Evolutionary conservation across 2,888 invertebrate species (phyloP).

Genomic region (Dasypogon diadema): DNA sequence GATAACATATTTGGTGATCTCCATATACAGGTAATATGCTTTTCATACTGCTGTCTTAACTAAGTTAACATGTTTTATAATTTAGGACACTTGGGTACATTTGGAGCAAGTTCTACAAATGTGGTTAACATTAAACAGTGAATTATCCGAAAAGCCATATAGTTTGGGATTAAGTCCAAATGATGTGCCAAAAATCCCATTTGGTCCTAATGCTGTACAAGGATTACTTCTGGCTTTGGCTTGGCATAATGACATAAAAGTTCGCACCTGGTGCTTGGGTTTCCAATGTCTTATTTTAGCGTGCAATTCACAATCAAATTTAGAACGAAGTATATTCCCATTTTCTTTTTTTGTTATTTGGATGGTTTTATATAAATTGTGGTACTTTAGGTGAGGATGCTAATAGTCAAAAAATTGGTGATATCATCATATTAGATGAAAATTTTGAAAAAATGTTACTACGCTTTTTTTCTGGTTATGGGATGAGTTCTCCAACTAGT

Average conservation of each 20-base stretch:
- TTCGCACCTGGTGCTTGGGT: constrained; percentile 81
- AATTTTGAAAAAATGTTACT: constrained; percentile 76
- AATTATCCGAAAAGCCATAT: constrained; percentile 66
- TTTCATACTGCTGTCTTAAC: neutral
- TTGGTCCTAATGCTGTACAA: constrained; percentile 75
- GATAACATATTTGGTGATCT: constrained; percentile 77
- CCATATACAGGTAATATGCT: constrained; percentile 69
- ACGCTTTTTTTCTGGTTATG: constrained; percentile 75
- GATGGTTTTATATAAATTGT: constrained; percentile 56
- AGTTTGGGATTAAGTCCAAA: constrained; percentile 72
- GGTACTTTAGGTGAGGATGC: constrained; percentile 62
- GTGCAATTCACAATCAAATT: constrained; percentile 73
- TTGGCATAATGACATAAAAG: constrained; percentile 76
- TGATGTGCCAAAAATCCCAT: constrained; percentile 74
- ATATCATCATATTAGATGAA: constrained; percentile 73
- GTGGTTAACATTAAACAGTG: constrained; percentile 87
- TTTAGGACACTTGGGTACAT: constrained; percentile 78
- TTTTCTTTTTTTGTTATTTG: neutral
- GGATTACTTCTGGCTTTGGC: constrained; percentile 76
- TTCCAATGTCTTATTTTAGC: constrained; percentile 79
- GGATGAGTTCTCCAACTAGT: constrained; percentile 68
- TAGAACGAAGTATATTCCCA: constrained; percentile 59
- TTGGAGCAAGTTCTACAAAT: constrained; percentile 87
- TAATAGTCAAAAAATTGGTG: constrained; percentile 69
- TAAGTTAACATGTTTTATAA: constrained; percentile 26